Evolutionary conservation across 2,113 vertebrate genomes (phyloP), one percentile per base, ranked within the genome.

Genomic region (Triplophysa tibetana): DNA sequence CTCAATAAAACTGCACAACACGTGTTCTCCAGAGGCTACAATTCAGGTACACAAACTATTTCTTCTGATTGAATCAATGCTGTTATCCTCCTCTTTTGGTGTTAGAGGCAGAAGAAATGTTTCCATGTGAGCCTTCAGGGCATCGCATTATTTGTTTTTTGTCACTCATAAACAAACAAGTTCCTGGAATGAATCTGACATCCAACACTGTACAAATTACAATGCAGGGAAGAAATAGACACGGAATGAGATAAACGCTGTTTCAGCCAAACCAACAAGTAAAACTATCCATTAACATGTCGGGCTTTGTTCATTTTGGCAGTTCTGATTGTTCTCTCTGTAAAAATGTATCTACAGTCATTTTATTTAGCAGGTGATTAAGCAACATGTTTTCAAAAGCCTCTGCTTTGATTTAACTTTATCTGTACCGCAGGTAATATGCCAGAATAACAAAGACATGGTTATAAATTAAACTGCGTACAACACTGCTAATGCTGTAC

Each of bases 381-480:
- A 50, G 14, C 75, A 58, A 48, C 56, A 72, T 72, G 67, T 62
- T 33, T 58, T 65, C 78, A 58, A 70, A 77, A 76, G 74, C 29
- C 43, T 78, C 63, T 45, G 66, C 82, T 87, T 88, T 88, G 85
- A 85, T 88, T 86, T 77, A 67, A 66, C 80, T 70, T 77, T 14
- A 60, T 80, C 79, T 81, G 67, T 86, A 83, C 82, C 85, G 83
- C 77, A 79, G 85, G 85, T 21, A 10, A 41, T 33, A 48, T 78
- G 60, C 80, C 77, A 86, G 70, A 70, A 79, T 67, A 67, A 77
- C 76, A n/a, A 69, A 50, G 64, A 76, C 56, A 73, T 52, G 62
- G 75, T 62, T 82, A 81, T 80, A 85, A 85, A 89, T 89, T 89
- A 68, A 33, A 38, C 33, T 38, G 33, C 33, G 6, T 7, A 38